Conservation (phyloP, 2,113 vertebrate genomes). For the Gasterosteus aculeatus region DNA sequence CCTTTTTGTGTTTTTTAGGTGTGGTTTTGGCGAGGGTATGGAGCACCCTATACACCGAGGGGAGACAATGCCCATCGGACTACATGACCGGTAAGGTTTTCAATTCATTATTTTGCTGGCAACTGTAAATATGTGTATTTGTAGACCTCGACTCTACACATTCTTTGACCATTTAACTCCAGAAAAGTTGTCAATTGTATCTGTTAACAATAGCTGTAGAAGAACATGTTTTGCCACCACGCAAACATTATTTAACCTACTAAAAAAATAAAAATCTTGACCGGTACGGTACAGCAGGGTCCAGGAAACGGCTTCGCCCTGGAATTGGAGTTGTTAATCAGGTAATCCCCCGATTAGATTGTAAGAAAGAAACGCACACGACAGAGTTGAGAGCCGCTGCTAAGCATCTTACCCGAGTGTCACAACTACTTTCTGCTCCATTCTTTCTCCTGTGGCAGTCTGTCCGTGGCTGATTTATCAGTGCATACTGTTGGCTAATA, state of each 20-base stretch:
- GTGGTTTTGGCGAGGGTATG: slow-evolving; percentile 82
- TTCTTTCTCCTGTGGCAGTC: background rate
- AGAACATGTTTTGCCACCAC: background rate
- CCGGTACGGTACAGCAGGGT: background rate
- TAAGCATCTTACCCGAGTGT: slow-evolving; percentile 15
- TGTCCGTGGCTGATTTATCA: background rate
- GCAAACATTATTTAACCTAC: background rate
- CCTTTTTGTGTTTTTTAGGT: slow-evolving; percentile 65
- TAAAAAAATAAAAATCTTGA: background rate
- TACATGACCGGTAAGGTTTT: slow-evolving; percentile 84
- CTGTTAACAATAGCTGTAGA: background rate
- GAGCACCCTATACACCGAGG: slow-evolving; percentile 87
- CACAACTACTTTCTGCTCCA: background rate
- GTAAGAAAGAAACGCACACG: slow-evolving; percentile 18
- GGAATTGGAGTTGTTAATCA: slow-evolving; percentile 36
- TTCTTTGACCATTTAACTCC: background rate
- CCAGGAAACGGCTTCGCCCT: slow-evolving; percentile 19
- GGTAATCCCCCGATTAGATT: slow-evolving; percentile 57
- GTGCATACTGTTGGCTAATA: background rate
- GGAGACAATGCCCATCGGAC: slow-evolving; percentile 85
- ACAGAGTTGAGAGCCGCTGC: slow-evolving; percentile 1
- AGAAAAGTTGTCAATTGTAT: background rate
- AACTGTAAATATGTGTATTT: background rate
- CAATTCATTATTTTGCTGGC: too few relatives aligned
- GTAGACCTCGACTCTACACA: background rate